Evolutionary conservation across 2,888 invertebrate genomes (phyloP).

Genomic region (Scotopteryx bipunctaria): DNA sequence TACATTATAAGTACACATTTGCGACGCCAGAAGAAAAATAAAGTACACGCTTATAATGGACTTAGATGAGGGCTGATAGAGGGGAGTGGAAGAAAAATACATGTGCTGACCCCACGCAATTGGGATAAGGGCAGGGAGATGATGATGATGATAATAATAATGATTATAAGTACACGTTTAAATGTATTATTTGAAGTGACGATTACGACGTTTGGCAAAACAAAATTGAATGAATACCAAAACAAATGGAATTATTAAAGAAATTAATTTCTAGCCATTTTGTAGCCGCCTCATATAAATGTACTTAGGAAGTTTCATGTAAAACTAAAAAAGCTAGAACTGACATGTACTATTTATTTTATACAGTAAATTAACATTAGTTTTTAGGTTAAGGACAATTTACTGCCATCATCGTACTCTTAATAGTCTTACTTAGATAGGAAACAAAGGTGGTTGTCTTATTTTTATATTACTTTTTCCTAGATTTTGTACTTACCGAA

Average conservation of each 20-base stretch:
- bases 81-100: no score
- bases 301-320: slow-evolving; percentile 7
- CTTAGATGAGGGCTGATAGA: no score
- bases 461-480: slow-evolving; percentile 11
- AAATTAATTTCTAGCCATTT: slow-evolving; percentile 31
- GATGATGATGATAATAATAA: no score
- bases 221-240: slow-evolving; percentile 1
- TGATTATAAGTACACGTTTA: no score
- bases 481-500: slow-evolving; percentile 11
- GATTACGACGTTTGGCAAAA: neutral
- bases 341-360: slow-evolving; percentile 13
- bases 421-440: slow-evolving; percentile 15
- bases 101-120: no score
- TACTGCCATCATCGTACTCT: slow-evolving; percentile 16
- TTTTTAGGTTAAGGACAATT: slow-evolving; percentile 17
- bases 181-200: neutral
- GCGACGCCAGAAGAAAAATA: no score
- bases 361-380: slow-evolving; percentile 10
- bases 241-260: slow-evolving; percentile 11
- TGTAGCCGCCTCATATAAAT: slow-evolving; percentile 30
- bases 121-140: no score
- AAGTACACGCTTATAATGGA: no score
- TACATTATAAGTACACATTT: no score
- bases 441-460: slow-evolving; percentile 14
- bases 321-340: slow-evolving; percentile 11